A percentile compares a stretch with the other conserved stretches of the same genome.
Evolutionary conservation across 2,888 invertebrate species (phyloP).

Genomic region (Ormyrus labotus): DNA sequence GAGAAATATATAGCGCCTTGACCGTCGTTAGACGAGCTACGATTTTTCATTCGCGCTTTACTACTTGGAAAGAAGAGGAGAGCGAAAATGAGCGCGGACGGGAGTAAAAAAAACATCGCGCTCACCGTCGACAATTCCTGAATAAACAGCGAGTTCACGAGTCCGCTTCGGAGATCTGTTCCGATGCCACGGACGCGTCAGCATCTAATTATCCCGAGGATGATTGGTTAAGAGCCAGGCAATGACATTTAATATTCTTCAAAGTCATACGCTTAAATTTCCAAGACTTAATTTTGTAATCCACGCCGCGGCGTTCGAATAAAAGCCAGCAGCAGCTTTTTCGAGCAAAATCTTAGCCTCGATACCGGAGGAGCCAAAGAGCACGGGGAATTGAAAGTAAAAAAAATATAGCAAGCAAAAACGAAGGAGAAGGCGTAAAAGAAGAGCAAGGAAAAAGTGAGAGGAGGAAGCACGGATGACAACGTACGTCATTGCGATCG

Average conservation of each 20-base stretch:
- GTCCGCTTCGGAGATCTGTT: neutral
- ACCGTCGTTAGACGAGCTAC: too few relatives aligned
- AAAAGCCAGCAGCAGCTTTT: too few relatives aligned
- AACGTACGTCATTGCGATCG: conserved; percentile 61
- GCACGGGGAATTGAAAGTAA: too few relatives aligned
- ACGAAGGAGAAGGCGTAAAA: conserved; percentile 27
- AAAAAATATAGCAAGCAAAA: neutral
- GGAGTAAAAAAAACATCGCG: conserved; percentile 24
- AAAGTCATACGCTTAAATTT: too few relatives aligned
- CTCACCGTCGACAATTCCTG: conserved; percentile 29
- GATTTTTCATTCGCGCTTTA: conserved; percentile 5
- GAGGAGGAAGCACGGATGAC: conserved; percentile 65
- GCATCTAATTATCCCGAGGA: neutral
- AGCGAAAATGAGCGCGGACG: neutral
- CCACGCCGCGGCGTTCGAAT: too few relatives aligned
- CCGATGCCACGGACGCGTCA: conserved; percentile 10
- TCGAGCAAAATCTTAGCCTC: too few relatives aligned
- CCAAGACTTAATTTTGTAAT: too few relatives aligned
- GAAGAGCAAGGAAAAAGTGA: conserved; percentile 41
- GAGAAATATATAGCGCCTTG: conserved; percentile 14
- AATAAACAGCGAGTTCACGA: conserved; percentile 20
- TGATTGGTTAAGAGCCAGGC: too few relatives aligned
- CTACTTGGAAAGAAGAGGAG: neutral
- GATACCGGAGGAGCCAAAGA: too few relatives aligned
- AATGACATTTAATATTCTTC: too few relatives aligned